A percentile compares a stretch with the other conserved stretches of the same genome.
phyloP scores from a whole-genome alignment of 2,797 vertebrate species.

The Gila robusta region DNA sequence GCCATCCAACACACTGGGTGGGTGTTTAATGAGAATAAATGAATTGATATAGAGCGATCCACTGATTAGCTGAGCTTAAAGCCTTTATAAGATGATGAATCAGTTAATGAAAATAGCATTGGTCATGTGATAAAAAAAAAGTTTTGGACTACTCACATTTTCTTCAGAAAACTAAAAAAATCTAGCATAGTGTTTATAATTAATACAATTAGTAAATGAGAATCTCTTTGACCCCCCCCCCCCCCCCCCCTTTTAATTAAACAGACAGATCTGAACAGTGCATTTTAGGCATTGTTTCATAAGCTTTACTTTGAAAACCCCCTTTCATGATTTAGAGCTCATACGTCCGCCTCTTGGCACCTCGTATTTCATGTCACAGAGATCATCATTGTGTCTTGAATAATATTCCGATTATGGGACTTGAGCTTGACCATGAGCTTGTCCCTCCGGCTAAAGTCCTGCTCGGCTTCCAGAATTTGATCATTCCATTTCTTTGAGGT shows the following conservation, averaged over 20 bases:
- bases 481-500: constrained; percentile 20
- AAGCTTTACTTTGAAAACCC: background rate
- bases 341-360: constrained; percentile 1
- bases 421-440: constrained; percentile 31
- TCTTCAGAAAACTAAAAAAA: background rate
- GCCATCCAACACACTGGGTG: constrained; percentile 2
- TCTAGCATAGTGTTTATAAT: background rate
- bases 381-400: constrained; percentile 31
- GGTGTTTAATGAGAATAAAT: constrained; percentile 24
- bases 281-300: background rate
- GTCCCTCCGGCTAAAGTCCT: constrained; percentile 17
- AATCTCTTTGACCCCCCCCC: background rate
- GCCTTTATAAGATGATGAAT: constrained; percentile 4
- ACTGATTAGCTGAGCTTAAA: constrained; percentile 19
- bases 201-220: background rate
- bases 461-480: constrained; percentile 17
- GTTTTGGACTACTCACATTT: background rate
- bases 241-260: background rate
- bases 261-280: background rate
- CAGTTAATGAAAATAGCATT: background rate
- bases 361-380: constrained; percentile 5
- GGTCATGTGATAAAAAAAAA: background rate
- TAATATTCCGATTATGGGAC: constrained; percentile 27
- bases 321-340: constrained; percentile 33
- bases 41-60: constrained; percentile 42